phyloP scores from a whole-genome alignment of 2,888 invertebrate species.

The Drosophila meridionalis region DNA sequence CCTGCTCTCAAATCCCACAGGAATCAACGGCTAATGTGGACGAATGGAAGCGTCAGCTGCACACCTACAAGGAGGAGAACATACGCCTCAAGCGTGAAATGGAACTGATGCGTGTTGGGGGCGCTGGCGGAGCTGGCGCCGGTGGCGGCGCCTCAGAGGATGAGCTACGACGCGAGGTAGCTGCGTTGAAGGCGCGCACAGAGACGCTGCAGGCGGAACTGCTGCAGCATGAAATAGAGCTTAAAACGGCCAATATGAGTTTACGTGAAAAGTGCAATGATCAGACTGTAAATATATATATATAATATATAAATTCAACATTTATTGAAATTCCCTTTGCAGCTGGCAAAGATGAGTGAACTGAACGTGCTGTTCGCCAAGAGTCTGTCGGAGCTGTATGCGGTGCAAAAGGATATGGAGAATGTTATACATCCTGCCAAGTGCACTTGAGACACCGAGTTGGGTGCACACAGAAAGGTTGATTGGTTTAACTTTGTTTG shows the following conservation, averaged over 20 bases:
- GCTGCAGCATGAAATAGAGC: slow-evolving; percentile 93
- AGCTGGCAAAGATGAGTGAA: slow-evolving; percentile 84
- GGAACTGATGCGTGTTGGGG: slow-evolving; percentile 88
- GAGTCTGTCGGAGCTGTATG: slow-evolving; percentile 83
- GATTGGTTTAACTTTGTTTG: neutral
- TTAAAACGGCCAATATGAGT: slow-evolving; percentile 86
- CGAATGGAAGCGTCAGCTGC: slow-evolving; percentile 98
- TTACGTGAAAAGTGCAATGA: slow-evolving; percentile 87
- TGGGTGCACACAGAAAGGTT: slow-evolving; percentile 81
- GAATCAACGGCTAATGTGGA: slow-evolving; percentile 98
- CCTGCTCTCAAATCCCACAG: slow-evolving; percentile 48
- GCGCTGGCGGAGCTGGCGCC: slow-evolving; percentile 85
- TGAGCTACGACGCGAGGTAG: slow-evolving; percentile 91
- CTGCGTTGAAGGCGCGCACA: slow-evolving; percentile 90
- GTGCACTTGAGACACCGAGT: slow-evolving; percentile 85
- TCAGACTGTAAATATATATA: slow-evolving; percentile 88
- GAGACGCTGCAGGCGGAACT: slow-evolving; percentile 93
- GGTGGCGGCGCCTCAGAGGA: slow-evolving; percentile 88
- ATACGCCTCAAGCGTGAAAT: slow-evolving; percentile 92
- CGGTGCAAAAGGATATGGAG: slow-evolving; percentile 85
- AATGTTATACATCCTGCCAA: slow-evolving; percentile 84
- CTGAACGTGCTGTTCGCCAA: slow-evolving; percentile 84
- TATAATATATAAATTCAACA: neutral
- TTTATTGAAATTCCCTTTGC: neutral
- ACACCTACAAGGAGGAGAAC: slow-evolving; percentile 96